Percentiles rank a stretch among this genome's conserved stretches.
These are phyloP conservation scores for Cephus pulcher DNA, from an alignment of 2,888 invertebrate genomes.

Conservation along the genomic window DNA sequence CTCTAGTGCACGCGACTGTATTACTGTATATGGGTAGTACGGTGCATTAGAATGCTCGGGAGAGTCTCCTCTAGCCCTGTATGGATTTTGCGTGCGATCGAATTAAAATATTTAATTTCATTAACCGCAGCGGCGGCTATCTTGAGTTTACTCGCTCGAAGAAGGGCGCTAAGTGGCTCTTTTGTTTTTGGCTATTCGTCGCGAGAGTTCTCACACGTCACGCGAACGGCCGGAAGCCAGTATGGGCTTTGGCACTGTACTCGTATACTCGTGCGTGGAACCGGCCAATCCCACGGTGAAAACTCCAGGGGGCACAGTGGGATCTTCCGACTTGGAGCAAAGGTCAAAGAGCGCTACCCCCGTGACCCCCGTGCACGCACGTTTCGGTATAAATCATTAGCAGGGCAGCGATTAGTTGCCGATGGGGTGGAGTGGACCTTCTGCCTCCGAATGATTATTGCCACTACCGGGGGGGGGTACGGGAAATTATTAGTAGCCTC, in stretches of 20 bases:
- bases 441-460: constrained; percentile 54
- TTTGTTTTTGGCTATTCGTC: neutral
- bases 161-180: neutral
- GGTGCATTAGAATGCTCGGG: neutral
- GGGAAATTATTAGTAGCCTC: constrained; percentile 59
- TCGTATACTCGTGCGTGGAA: constrained; percentile 29
- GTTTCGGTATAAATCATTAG: constrained; percentile 63
- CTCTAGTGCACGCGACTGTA: neutral
- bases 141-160: neutral
- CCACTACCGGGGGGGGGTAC: constrained; percentile 35
- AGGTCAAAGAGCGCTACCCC: constrained; percentile 1
- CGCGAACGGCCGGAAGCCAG: constrained; percentile 51
- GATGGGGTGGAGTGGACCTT: constrained; percentile 38
- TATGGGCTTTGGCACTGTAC: constrained; percentile 42
- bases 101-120: neutral
- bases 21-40: neutral
- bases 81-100: neutral
- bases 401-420: constrained; percentile 59
- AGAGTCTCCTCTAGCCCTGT: neutral
- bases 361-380: constrained; percentile 29
- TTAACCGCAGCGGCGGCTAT: neutral
- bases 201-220: constrained; percentile 48
- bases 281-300: constrained; percentile 59
- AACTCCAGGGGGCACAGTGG: constrained; percentile 58
- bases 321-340: constrained; percentile 44